Evolutionary conservation across 2,888 invertebrate species (phyloP).

Genomic region (Trissonchulus sp.): DNA sequence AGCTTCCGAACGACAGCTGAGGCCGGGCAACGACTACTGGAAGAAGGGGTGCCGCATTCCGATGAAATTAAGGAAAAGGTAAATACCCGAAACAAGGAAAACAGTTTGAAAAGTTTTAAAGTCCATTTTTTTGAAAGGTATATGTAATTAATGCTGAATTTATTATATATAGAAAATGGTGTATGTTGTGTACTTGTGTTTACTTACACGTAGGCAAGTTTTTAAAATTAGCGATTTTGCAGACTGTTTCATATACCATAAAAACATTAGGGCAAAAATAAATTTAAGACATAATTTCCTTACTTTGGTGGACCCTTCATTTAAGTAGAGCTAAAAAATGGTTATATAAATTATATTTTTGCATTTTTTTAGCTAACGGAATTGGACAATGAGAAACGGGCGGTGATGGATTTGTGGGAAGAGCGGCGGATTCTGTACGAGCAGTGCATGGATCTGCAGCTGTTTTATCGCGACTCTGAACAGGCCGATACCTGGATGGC

Average conservation of each 20-base stretch:
- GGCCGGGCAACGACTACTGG: slow-evolving; percentile 77
- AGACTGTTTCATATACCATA: slow-evolving; percentile 8
- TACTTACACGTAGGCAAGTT: not conserved
- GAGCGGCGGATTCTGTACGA: slow-evolving; percentile 91
- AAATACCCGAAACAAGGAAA: too few species aligned
- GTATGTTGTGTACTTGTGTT: not conserved
- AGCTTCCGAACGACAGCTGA: slow-evolving; percentile 80
- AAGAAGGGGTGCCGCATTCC: slow-evolving; percentile 80
- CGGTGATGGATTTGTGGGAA: slow-evolving; percentile 85
- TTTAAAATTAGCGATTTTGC: too few species aligned
- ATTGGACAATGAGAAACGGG: slow-evolving; percentile 64
- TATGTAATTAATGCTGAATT: too few species aligned
- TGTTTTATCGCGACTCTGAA: slow-evolving; percentile 95
- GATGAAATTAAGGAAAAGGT: slow-evolving; percentile 79
- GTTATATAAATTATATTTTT: slow-evolving; percentile 21
- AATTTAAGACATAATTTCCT: not conserved
- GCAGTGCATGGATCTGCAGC: slow-evolving; percentile 97
- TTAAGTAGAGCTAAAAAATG: too few species aligned
- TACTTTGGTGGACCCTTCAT: not conserved
- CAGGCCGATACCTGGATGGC: slow-evolving; percentile 99
- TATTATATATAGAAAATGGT: not conserved
- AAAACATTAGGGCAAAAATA: not conserved
- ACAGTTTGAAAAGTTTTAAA: too few species aligned
- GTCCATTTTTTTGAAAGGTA: too few species aligned
- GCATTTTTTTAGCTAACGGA: slow-evolving; percentile 30